Percentiles rank a stretch among this genome's conserved stretches.
Conservation (phyloP, 2,797 vertebrate species). For the Acanthornis magna region DNA sequence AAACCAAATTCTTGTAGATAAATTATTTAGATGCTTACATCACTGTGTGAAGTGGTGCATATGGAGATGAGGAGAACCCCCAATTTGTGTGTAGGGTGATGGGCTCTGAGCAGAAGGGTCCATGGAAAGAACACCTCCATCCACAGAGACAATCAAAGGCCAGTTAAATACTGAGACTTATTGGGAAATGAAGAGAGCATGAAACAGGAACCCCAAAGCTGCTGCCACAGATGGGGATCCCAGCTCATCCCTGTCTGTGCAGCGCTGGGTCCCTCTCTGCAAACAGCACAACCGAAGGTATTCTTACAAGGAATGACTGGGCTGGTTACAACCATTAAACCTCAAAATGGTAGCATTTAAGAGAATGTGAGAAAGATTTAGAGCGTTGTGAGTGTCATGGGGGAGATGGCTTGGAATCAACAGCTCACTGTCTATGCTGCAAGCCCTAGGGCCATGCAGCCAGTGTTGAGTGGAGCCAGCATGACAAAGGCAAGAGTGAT, state of each 20-base stretch:
- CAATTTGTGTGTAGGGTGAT: neutral
- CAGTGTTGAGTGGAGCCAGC: neutral
- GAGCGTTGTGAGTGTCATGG: neutral
- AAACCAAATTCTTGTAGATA: neutral
- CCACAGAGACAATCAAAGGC: neutral
- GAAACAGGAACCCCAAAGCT: neutral
- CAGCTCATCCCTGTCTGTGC: neutral
- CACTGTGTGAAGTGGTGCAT: neutral
- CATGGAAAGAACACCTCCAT: neutral
- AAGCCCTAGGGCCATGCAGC: neutral
- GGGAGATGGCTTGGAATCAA: neutral
- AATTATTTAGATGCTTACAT: neutral
- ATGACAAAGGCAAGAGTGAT: neutral
- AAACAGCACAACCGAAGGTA: neutral
- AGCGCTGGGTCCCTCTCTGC: neutral
- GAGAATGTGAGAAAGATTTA: neutral
- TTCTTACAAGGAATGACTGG: neutral
- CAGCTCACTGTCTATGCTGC: neutral
- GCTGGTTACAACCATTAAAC: neutral
- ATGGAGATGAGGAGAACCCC: rapidly evolving
- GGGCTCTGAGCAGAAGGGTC: neutral
- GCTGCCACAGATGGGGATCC: neutral
- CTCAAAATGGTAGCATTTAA: neutral
- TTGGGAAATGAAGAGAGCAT: neutral
- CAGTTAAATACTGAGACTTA: neutral